Conservation (phyloP, 2,113 vertebrate species). For the Ameiurus melas region DNA sequence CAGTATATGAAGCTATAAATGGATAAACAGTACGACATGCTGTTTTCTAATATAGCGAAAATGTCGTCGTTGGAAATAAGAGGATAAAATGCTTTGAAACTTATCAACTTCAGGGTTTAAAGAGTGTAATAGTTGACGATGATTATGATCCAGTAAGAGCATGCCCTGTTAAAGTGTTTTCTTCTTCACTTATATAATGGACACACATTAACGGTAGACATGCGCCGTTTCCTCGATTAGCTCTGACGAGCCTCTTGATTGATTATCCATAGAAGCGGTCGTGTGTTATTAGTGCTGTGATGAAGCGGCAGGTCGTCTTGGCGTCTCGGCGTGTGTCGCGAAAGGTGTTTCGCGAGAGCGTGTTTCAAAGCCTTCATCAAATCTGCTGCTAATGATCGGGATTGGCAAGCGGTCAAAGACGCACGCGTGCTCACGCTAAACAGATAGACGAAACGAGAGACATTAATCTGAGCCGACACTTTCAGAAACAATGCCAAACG, state of each 20-base stretch:
- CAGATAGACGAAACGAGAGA: slow-evolving; percentile 14
- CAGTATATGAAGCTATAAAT: not conserved
- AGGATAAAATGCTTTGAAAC: not conserved
- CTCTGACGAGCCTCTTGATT: not conserved
- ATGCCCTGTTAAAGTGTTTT: not conserved
- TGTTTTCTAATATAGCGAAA: not conserved
- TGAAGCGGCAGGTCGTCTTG: slow-evolving; percentile 5
- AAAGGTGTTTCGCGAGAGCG: slow-evolving; percentile 5
- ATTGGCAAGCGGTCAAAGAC: slow-evolving; percentile 33
- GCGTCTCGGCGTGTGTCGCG: not conserved
- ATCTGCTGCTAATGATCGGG: slow-evolving; percentile 13
- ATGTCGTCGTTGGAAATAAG: not conserved
- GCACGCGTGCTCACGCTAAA: slow-evolving; percentile 3
- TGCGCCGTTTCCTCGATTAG: not conserved
- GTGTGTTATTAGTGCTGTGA: slow-evolving; percentile 3
- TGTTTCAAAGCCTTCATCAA: not conserved
- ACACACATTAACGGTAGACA: not conserved
- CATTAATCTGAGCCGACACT: not conserved
- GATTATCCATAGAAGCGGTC: not conserved
- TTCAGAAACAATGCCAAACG: slow-evolving; percentile 33
- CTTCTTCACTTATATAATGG: not conserved
- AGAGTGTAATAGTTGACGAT: not conserved
- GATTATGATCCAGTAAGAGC: too few relatives aligned
- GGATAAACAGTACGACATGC: not conserved
- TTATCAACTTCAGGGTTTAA: not conserved